Base-by-base conservation (phyloP, 1,140 invertebrate species). In the Globodera ellingtonae region DNA sequence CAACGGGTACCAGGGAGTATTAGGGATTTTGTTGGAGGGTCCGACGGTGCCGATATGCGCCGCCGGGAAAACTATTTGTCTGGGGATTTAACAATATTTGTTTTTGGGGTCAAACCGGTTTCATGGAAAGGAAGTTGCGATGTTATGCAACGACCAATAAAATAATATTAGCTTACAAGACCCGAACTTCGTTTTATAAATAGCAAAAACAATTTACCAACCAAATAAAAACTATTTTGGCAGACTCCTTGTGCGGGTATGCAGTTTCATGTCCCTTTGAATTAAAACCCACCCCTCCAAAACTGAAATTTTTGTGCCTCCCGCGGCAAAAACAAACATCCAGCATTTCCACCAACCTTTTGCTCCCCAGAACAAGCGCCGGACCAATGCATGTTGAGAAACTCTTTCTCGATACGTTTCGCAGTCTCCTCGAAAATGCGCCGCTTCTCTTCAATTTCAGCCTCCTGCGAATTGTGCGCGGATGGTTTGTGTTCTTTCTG, bases 341-440 rank as follows among this genome's bases (percentile, higher is more conserved):
- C 35, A 2, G 35, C 35, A 50, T n/a, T 46, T 18, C 46, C 3
- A 69, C 62, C 10, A 21, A 82, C 81, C 76, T 83, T 82, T 62
- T 83, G 79, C 50, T 84, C 80, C 4, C 73, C 80, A 13, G 72
- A 52, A 74, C 81, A 83, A 24, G 80, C 81, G 78, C 78, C 80
- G 47, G 75, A 50, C 21, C 71, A 70, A 66, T 83, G 81, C n/a
- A 71, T 81, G 50, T n/a, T 82, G 35, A 83, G 72, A 21, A 83
- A 83, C 21, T 66, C 10, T 70, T 83, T 35, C 7, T 83, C 70
- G 10, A 83, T 72, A 4, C 79, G 46, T 62, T 84, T 50, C 35
- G 78, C 81, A 9, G 81, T 83, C n/a, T 83, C 81, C 3, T 83
- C 81, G 50, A 83, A 83, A 18, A 83, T 72, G 48, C 81, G 78